Evolutionary conservation across 2,797 vertebrate species (phyloP), one percentile per base, ranked within the genome.

Genomic region (Balearica regulorum): DNA sequence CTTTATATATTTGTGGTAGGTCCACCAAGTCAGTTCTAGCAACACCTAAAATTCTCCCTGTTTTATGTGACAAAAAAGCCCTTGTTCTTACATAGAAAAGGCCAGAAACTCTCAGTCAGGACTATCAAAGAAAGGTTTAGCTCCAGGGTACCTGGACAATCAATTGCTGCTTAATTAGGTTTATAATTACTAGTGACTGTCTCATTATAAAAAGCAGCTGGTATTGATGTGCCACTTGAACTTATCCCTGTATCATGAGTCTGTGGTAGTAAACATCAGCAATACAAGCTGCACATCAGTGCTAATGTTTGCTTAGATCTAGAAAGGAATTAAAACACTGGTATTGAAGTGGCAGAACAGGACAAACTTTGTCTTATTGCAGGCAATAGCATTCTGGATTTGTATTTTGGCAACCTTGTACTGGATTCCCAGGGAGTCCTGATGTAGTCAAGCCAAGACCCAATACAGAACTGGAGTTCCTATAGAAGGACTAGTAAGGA

Each of bases 111-210:
- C 90, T 96, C 51, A 77, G 16, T 61, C 15, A 39, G 24, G 76
- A 64, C 65, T 77, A 83, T 71, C 9, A 89, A 68, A 91, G 46
- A 89, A 94, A 44, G 33, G 8, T 89, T 97, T 73, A 83, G 61
- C 71, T 95, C 39, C n/a, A 92, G 53, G 35, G 57, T 93, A 96
- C 28, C 41, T 93, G 46, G 29, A 55, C 48, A 96, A 91, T 94
- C 72, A 96, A 84, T 94, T 93, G 29, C 13, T 95, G 51, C 53
- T 96, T 95, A 94, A 96, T 97, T 97, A 92, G 60, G 54, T 95
- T 94, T 95, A 83, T 93, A 97, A 97, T 97, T 96, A 83, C 76
- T 83, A 95, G 28, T 94, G 88, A 94, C 46, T 96, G 25, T 80
- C 79, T 96, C 69, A 93, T 97, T 97, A 95, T 83, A 93, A 94